phyloP scores from a whole-genome alignment of 2,113 vertebrate genomes.

The Thinocorus orbignyianus region DNA sequence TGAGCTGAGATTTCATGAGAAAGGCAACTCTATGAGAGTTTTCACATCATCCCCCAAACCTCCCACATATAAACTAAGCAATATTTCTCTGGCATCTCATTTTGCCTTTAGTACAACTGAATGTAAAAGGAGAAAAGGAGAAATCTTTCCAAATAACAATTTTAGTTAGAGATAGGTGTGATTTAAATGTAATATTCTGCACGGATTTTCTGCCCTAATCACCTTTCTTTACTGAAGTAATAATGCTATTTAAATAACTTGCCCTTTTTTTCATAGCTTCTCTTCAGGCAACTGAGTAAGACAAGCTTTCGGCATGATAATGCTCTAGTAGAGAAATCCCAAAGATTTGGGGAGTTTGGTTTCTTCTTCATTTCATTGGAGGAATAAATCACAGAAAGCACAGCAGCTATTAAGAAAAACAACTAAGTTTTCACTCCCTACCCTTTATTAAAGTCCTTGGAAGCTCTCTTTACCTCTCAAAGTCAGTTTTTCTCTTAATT shows the following conservation, averaged over 20 bases:
- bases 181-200: neutral
- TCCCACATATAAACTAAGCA: neutral
- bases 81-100: neutral
- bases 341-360: neutral
- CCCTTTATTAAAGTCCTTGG: neutral
- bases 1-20: neutral
- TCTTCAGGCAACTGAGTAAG: neutral
- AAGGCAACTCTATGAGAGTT: neutral
- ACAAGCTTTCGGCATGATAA: neutral
- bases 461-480: neutral
- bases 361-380: neutral
- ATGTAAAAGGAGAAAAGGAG: neutral
- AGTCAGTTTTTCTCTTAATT: neutral
- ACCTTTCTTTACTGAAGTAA: neutral
- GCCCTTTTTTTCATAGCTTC: neutral
- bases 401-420: neutral
- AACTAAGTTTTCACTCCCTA: too few species aligned
- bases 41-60: neutral
- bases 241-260: conserved; percentile 1
- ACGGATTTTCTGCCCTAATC: neutral
- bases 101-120: neutral
- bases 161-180: neutral
- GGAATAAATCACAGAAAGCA: neutral
- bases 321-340: neutral
- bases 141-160: neutral